Evolutionary conservation across 1,140 invertebrate genomes (phyloP).

Genomic region (Bathynomus jamesi): DNA sequence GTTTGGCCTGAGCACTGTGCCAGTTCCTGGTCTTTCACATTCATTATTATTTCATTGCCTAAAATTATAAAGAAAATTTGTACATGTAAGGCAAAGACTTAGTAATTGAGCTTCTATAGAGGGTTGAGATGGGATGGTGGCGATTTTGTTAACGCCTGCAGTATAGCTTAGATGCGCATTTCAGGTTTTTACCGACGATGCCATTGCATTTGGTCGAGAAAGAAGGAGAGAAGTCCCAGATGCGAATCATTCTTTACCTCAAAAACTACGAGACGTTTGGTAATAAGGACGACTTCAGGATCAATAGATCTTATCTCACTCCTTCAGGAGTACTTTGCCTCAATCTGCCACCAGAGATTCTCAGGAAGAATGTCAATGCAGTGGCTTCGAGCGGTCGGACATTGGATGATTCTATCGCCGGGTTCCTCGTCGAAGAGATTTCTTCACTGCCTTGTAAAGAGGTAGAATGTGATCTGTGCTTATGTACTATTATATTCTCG

Average conservation of each 20-base stretch:
- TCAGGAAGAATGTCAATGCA: neutral
- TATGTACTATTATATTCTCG: too few species aligned
- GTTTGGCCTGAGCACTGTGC: too few species aligned
- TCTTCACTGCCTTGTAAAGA: too few species aligned
- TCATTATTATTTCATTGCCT: too few species aligned
- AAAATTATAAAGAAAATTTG: too few species aligned
- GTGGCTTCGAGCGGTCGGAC: neutral
- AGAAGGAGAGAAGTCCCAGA: conserved; percentile 32
- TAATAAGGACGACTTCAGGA: conserved; percentile 34
- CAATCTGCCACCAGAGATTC: conserved; percentile 28
- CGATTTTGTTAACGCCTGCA: too few species aligned
- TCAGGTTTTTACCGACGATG: conserved; percentile 33
- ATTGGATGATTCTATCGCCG: neutral
- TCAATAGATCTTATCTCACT: conserved; percentile 31
- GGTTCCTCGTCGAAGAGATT: too few species aligned
- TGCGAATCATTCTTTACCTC: conserved; percentile 23
- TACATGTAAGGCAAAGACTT: too few species aligned
- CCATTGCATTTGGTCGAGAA: conserved; percentile 37
- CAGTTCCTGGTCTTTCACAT: too few species aligned
- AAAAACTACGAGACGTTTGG: conserved; percentile 30
- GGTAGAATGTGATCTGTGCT: too few species aligned
- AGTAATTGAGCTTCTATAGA: neutral
- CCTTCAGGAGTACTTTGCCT: conserved; percentile 22
- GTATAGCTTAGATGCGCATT: neutral
- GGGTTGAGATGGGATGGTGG: neutral